Evolutionary conservation across 2,113 vertebrate species (phyloP), one percentile per base, ranked within the genome.

Genomic region (Pachypanchax playfairii): DNA sequence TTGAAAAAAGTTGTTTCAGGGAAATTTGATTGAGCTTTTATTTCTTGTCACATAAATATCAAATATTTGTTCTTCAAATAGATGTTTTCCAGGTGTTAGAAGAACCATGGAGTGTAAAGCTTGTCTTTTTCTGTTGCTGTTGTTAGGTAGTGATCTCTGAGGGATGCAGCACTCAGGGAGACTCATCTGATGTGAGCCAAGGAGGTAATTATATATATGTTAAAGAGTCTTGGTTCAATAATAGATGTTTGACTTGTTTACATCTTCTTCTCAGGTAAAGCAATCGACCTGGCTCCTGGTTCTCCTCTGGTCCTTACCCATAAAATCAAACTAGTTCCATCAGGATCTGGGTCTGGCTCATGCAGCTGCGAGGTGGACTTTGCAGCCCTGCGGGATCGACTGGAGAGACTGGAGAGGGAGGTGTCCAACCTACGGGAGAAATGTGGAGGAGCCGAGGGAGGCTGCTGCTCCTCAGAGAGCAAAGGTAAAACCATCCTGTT

Each of bases 281-380:
- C 89, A 26, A 14, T 91, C 3, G 58, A 89, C 35, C 84, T 91
- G 71, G 70, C 9, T 0, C 88, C 87, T 0, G 88, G 82, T 22
- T 78, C 88, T 36, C 87, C 91, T 56, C 71, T 92, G 71, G 75
- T 92, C n/a, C 70, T 92, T 59, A 92, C 91, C 52, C 90, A 91
- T 39, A 83, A 77, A 58, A 92, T 92, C 83, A 85, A 65, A 18
- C 79, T 92, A 72, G 71, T 91, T 17, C 85, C 83, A 0, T 70
- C 79, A 0, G 66, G 54, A 11, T 29, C 43, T 0, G 82, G 75
- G 0, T 61, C 79, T 0, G 81, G 75, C 3, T 52, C 75, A 1
- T 83, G 85, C 2, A 78, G 84, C 2, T 90, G 89, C 1, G 79
- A 89, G 6, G 9, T 35, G 1, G 86, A 91, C 25, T 60, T 91